These are phyloP conservation scores for Baronia brevicornis DNA, from an alignment of 2,888 invertebrate genomes.

Conservation along the genomic window DNA sequence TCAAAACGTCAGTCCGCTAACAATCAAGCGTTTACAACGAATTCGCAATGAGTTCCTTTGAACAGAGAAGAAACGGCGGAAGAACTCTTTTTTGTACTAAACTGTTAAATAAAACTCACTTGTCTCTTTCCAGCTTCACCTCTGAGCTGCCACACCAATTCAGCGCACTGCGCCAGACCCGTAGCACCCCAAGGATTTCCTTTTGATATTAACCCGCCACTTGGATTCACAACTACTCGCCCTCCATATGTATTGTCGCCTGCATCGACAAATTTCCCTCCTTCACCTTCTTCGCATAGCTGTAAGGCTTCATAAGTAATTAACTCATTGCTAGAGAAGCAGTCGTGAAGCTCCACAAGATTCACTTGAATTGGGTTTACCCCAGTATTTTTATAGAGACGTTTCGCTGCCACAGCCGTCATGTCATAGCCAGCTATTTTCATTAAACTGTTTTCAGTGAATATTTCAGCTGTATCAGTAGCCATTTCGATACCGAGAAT, in stretches of 20 bases:
- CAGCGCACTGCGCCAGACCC: slow-evolving; percentile 92
- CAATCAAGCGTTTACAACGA: too few relatives aligned
- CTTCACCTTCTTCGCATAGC: slow-evolving; percentile 92
- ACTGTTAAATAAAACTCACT: slow-evolving; percentile 63
- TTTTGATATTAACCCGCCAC: slow-evolving; percentile 98
- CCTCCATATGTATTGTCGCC: slow-evolving; percentile 98
- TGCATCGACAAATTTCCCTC: slow-evolving; percentile 92
- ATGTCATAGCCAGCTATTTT: slow-evolving; percentile 94
- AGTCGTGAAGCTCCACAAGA: slow-evolving; percentile 97
- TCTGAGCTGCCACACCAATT: slow-evolving; percentile 90
- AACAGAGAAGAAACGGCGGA: too few relatives aligned
- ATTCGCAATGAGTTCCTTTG: too few relatives aligned
- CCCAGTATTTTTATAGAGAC: slow-evolving; percentile 83
- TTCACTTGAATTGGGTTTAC: slow-evolving; percentile 88
- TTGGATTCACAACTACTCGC: slow-evolving; percentile 97
- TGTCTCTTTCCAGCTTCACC: slow-evolving; percentile 85
- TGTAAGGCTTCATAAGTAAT: slow-evolving; percentile 98
- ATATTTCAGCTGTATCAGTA: slow-evolving; percentile 91
- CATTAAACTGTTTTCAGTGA: slow-evolving; percentile 83
- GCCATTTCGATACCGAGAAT: slow-evolving; percentile 98
- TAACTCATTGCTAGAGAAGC: slow-evolving; percentile 97
- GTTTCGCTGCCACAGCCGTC: slow-evolving; percentile 88
- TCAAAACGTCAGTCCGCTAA: too few relatives aligned
- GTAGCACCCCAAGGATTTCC: slow-evolving; percentile 99
- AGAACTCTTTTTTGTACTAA: not conserved